Evolutionary conservation across 2,797 vertebrate genomes (phyloP), one percentile per base, ranked within the genome.

Genomic region (Schizopygopsis pylzovi): DNA sequence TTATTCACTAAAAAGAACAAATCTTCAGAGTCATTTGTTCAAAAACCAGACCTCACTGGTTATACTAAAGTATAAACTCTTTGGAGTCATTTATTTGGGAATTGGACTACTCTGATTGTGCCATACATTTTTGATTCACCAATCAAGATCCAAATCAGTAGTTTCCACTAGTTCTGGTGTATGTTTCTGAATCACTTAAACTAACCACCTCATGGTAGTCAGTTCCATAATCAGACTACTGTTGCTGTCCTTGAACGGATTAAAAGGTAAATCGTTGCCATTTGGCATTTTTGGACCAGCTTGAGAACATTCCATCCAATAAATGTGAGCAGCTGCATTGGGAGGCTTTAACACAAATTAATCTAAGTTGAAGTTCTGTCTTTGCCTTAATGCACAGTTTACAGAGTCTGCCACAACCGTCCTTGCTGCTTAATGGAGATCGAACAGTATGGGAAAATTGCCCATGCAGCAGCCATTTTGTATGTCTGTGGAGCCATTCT

Each of bases 401-500:
- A 82, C 82, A 88, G 88, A 86, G 84, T 87, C 49, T 72, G 71
- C 39, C 79, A 56, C 86, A 81, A 41, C 43, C 86, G 63, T 87
- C 88, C 80, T 68, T 83, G 75, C 54, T 25, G 56, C 86, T 49
- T 88, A 90, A 90, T 88, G 84, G 80, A 88, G 85, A 90, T 61
- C n/a, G 84, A 89, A 65, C 81, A 83, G 90, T 85, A 76, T 86
- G 87, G 88, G 85, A 89, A 81, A 91, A 90, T 80, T 3, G 0
- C 72, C 59, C 83, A 12, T 22, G 59, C 77, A 89, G 88, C 91
- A 86, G 54, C 89, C 85, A 87, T 92, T 89, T 90, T 85, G 82
- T 85, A 73, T 70, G 16, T n/a, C 37, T 77, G 59, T 20, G 70
- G 84, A 86, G 87, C 16, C 63, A 33, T 47, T 81, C 71, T 13